phyloP scores from a whole-genome alignment of 2,113 vertebrate genomes.

The Engraulis encrasicolus region DNA sequence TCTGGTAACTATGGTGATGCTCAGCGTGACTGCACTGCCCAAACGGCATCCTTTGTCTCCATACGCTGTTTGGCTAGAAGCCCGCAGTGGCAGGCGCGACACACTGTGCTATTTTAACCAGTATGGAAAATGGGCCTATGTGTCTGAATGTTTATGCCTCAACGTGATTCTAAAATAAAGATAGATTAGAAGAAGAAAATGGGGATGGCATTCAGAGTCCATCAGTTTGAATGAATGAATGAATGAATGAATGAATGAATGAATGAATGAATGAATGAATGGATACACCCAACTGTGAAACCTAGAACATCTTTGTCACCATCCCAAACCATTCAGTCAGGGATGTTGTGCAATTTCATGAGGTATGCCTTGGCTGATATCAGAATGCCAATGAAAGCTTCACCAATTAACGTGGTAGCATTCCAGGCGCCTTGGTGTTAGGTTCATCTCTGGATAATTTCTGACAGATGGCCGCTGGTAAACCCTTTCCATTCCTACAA shows the following conservation, averaged over 20 bases:
- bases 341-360: neutral
- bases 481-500: slow-evolving; percentile 57
- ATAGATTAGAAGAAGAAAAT: neutral
- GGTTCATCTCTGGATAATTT: slow-evolving; percentile 48
- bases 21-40: slow-evolving; percentile 20
- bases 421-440: neutral
- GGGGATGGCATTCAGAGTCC: neutral
- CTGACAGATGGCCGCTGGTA: slow-evolving; percentile 60
- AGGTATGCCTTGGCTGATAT: neutral
- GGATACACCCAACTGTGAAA: neutral
- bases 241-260: neutral
- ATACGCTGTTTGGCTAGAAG: slow-evolving; percentile 11
- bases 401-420: neutral
- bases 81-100: neutral
- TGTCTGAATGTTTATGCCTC: neutral
- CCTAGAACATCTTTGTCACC: no score
- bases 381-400: neutral
- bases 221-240: neutral
- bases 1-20: slow-evolving; percentile 34
- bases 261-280: neutral
- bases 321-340: neutral
- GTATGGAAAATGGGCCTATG: neutral
- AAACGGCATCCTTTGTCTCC: slow-evolving; percentile 38
- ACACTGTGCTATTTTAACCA: neutral
- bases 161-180: neutral